Conservation (phyloP, 2,113 vertebrate genomes). For the Athene cunicularia region DNA sequence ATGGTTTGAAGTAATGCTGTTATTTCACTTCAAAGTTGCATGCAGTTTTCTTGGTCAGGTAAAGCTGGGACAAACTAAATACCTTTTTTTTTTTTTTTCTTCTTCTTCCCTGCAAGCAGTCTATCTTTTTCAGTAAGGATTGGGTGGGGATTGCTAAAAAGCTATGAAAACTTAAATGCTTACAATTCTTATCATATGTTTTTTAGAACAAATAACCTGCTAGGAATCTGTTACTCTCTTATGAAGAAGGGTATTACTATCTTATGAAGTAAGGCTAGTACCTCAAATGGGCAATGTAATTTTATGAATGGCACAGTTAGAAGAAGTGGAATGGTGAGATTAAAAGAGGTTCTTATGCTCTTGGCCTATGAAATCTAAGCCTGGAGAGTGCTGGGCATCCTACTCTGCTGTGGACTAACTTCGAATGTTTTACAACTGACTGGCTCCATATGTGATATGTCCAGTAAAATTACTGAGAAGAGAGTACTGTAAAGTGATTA, state of each 20-base stretch:
- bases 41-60: not conserved
- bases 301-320: not conserved
- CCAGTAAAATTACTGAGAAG: not conserved
- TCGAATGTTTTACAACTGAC: not conserved
- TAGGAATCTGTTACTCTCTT: not conserved
- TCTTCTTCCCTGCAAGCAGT: not conserved
- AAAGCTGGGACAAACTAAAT: not conserved
- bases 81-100: too few relatives aligned
- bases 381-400: not conserved
- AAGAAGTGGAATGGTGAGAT: not conserved
- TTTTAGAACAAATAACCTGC: not conserved
- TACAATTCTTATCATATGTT: not conserved
- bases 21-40: not conserved
- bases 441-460: rapidly evolving
- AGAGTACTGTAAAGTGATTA: not conserved
- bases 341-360: not conserved
- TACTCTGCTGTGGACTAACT: not conserved
- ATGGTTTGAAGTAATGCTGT: not conserved
- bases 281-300: not conserved
- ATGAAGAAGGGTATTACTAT: not conserved
- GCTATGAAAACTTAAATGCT: not conserved
- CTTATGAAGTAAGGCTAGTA: not conserved
- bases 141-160: not conserved
- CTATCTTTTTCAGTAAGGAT: rapidly evolving
- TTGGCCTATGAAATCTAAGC: not conserved